Percentiles rank a stretch among this genome's conserved stretches.
Conservation (phyloP, 1,140 invertebrate genomes). For the Eumaeus atala region DNA sequence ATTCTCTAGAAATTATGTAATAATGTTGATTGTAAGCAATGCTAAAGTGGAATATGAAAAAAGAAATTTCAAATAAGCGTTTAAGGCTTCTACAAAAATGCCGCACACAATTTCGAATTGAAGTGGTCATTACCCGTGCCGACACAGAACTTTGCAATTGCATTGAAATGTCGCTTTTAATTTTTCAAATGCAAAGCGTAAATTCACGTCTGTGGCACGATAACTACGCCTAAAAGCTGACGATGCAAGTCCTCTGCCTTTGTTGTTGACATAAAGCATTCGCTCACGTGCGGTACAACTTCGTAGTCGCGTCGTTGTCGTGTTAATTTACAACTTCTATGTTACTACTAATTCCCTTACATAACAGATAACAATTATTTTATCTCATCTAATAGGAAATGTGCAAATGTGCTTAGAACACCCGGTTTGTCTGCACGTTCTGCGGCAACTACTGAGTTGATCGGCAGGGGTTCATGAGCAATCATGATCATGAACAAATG, state of each 20-base stretch:
- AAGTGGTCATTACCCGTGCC: conserved; percentile 62
- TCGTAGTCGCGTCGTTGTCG: conserved; percentile 24
- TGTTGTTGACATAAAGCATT: conserved; percentile 55
- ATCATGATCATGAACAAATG: too few species aligned
- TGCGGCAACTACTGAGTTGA: too few species aligned
- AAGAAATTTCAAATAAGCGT: conserved; percentile 45
- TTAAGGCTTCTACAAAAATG: conserved; percentile 50
- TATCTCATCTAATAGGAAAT: too few species aligned
- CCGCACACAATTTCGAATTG: conserved; percentile 50
- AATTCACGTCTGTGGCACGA: conserved; percentile 58
- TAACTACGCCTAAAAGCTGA: conserved; percentile 59
- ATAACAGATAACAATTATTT: too few species aligned
- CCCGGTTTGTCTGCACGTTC: too few species aligned
- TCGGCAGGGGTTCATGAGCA: too few species aligned
- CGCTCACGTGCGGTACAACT: conserved; percentile 43
- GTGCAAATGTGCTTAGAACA: too few species aligned
- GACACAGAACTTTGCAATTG: conserved; percentile 54
- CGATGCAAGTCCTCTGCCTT: conserved; percentile 47
- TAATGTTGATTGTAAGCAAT: conserved; percentile 1
- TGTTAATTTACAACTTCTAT: conserved; percentile 11
- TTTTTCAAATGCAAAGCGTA: conserved; percentile 64
- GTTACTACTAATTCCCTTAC: not conserved
- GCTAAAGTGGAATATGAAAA: conserved; percentile 15
- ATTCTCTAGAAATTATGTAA: conserved; percentile 1
- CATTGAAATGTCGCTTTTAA: conserved; percentile 68